Conservation (phyloP, 2,113 vertebrate genomes). For the Chlorodrepanis virens region DNA sequence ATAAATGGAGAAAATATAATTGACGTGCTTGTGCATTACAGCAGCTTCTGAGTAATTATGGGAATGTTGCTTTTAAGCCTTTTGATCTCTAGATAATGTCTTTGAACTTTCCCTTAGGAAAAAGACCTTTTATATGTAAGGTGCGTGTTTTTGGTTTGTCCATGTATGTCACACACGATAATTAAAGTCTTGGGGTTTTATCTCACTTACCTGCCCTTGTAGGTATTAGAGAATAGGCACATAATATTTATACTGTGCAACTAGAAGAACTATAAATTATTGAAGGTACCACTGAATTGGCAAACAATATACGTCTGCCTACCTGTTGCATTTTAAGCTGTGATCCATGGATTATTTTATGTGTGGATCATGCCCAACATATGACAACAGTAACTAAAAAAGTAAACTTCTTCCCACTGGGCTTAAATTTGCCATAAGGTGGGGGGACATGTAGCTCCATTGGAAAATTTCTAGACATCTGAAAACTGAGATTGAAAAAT, state of each 20-base stretch:
- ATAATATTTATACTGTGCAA: not conserved
- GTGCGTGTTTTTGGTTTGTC: not conserved
- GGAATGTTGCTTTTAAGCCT: not conserved
- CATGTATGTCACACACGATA: not conserved
- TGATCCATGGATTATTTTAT: not conserved
- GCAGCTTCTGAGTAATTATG: not conserved
- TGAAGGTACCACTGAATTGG: not conserved
- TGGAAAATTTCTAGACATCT: not conserved
- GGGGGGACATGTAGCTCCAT: not conserved
- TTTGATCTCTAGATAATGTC: not conserved
- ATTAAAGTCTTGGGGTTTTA: not conserved
- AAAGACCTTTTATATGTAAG: not conserved
- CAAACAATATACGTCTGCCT: not conserved
- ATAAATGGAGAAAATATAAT: not conserved
- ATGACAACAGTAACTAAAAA: not conserved
- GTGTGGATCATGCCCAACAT: not conserved
- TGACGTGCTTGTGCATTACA: rapidly evolving
- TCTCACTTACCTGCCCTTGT: not conserved
- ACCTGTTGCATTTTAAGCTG: not conserved
- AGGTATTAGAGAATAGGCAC: not conserved
- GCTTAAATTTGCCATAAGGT: not conserved
- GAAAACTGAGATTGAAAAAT: not conserved
- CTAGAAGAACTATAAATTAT: not conserved
- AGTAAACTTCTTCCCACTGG: not conserved
- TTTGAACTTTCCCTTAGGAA: not conserved